phyloP scores from a whole-genome alignment of 2,113 vertebrate species.

The Bubo bubo region DNA sequence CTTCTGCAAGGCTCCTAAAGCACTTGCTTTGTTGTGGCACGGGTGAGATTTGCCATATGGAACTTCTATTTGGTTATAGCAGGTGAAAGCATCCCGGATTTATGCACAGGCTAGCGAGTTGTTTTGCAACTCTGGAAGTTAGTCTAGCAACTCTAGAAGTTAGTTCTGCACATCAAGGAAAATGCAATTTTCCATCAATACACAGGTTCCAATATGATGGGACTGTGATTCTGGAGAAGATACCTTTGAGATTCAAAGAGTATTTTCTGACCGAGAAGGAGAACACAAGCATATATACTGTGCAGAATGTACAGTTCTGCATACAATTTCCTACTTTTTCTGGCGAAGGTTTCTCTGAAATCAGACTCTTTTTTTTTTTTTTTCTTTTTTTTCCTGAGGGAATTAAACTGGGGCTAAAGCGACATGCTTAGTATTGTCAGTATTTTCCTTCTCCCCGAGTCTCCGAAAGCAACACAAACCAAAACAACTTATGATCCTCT shows the following conservation, averaged over 20 bases:
- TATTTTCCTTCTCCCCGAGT: background rate
- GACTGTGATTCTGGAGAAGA: background rate
- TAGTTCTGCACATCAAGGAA: background rate
- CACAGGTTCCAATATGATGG: background rate
- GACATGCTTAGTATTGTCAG: background rate
- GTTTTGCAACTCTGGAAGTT: background rate
- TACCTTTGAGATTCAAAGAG: background rate
- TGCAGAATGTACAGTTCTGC: background rate
- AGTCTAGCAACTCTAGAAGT: too few relatives aligned
- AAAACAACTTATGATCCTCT: background rate
- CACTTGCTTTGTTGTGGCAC: background rate
- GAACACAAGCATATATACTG: background rate
- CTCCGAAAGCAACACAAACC: background rate
- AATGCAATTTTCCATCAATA: background rate
- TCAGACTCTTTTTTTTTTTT: background rate
- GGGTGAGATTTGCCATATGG: background rate
- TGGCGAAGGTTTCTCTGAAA: background rate
- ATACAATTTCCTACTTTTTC: background rate
- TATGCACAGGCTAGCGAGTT: background rate
- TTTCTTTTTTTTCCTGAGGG: fast-evolving
- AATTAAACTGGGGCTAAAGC: background rate
- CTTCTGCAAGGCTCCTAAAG: background rate
- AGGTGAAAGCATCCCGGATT: fast-evolving
- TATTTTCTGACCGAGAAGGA: background rate
- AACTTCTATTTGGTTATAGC: background rate